Percentiles rank a stretch among this genome's conserved stretches.
Evolutionary conservation across 2,888 invertebrate species (phyloP).

Genomic region (Odontocerum albicorne): DNA sequence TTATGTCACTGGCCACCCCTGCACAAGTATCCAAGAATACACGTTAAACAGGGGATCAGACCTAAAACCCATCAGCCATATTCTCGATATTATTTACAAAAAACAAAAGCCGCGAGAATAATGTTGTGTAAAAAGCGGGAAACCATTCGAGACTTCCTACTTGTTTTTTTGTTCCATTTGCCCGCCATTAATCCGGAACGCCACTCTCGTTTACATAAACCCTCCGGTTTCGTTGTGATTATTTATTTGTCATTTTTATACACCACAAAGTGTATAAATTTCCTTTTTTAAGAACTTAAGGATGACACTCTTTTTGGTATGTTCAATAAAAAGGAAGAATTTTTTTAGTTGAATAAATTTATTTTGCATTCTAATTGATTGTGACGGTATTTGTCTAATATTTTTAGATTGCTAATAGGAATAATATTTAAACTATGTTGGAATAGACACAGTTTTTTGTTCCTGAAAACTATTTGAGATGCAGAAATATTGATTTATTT

Average conservation of each 20-base stretch:
- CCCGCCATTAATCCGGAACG: conserved; percentile 20
- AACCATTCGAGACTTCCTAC: conserved; percentile 33
- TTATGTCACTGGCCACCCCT: conserved; percentile 2
- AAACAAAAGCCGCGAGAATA: conserved; percentile 29
- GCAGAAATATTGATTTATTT: no score
- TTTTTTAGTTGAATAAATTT: no score
- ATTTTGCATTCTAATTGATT: no score
- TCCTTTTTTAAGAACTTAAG: background rate
- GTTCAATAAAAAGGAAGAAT: no score
- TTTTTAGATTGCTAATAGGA: no score
- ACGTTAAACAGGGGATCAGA: conserved; percentile 20
- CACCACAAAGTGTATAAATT: background rate
- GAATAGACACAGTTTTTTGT: no score
- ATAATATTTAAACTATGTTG: no score
- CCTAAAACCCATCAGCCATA: conserved; percentile 18
- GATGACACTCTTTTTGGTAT: background rate
- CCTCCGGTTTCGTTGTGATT: conserved; percentile 8
- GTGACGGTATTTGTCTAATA: no score
- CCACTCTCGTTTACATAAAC: conserved; percentile 9
- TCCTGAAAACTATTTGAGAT: no score
- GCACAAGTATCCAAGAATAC: conserved; percentile 18
- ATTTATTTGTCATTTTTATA: conserved; percentile 23
- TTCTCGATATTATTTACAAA: conserved; percentile 32
- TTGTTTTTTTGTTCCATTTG: conserved; percentile 17
- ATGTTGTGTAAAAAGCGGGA: conserved; percentile 34